Conservation (phyloP, 2,888 invertebrate genomes). For the Coelinius sp. region DNA sequence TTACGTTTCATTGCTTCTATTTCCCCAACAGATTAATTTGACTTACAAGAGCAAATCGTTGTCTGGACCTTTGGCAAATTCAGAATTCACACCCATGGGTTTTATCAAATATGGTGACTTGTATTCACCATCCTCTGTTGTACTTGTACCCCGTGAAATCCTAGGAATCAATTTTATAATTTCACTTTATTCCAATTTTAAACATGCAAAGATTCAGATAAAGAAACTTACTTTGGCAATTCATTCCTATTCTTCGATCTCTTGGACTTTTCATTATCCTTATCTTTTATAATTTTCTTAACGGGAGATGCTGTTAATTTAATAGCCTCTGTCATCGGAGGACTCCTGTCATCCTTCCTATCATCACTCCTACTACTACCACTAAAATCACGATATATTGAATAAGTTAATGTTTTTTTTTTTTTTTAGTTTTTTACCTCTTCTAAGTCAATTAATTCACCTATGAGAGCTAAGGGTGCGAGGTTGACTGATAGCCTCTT, state of each 20-base stretch:
- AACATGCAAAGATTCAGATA: too few species aligned
- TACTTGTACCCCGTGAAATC: conserved; percentile 70
- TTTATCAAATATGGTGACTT: conserved; percentile 75
- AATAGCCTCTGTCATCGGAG: conserved; percentile 66
- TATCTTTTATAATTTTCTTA: conserved; percentile 61
- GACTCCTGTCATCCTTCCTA: conserved; percentile 58
- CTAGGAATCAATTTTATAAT: conserved; percentile 50
- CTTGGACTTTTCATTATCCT: conserved; percentile 65
- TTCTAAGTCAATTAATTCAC: conserved; percentile 46
- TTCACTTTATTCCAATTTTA: too few species aligned
- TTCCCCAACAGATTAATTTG: neutral
- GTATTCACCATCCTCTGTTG: conserved; percentile 73
- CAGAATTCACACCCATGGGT: conserved; percentile 80
- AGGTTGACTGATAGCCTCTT: conserved; percentile 73
- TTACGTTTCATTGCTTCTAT: conserved; percentile 31
- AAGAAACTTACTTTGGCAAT: conserved; percentile 67
- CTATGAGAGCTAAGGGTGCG: conserved; percentile 65
- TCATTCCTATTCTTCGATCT: conserved; percentile 69
- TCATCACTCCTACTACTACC: conserved; percentile 65
- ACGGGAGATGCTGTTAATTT: conserved; percentile 67
- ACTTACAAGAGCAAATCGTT: conserved; percentile 85
- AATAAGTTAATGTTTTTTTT: neutral
- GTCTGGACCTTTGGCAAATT: conserved; percentile 84
- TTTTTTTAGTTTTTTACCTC: too few species aligned
- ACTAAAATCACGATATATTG: conserved; percentile 14